A percentile compares a stretch with the other conserved stretches of the same genome.
These are phyloP conservation scores for Drosophila pectinifera DNA, from an alignment of 1,140 invertebrate species.

Conservation along the genomic window DNA sequence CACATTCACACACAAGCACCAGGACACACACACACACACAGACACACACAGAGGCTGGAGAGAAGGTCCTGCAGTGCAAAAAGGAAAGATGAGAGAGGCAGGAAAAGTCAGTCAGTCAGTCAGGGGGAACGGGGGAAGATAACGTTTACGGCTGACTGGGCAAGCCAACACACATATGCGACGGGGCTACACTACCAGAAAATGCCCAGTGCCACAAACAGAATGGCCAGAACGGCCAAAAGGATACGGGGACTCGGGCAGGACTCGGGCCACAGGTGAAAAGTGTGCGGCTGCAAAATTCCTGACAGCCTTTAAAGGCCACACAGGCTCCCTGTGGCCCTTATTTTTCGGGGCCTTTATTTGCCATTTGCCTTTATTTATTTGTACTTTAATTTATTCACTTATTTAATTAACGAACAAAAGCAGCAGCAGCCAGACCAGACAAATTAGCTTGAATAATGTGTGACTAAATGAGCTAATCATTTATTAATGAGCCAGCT, in stretches of 20 bases:
- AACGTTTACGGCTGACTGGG: conserved; percentile 77
- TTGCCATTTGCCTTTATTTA: not conserved
- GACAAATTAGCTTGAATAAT: conserved; percentile 12
- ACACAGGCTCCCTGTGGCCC: too few species aligned
- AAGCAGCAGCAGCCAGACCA: too few species aligned
- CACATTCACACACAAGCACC: not conserved
- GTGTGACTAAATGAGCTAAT: conserved; percentile 21
- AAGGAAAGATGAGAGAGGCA: conserved; percentile 3
- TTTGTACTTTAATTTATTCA: conserved; percentile 5
- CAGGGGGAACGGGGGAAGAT: conserved; percentile 18
- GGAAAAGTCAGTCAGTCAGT: conserved; percentile 34
- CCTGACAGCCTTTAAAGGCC: conserved; percentile 6
- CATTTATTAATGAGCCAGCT: conserved; percentile 8
- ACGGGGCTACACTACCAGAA: conserved; percentile 32
- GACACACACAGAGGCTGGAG: not conserved
- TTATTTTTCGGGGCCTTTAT: not conserved
- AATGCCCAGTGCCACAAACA: conserved; percentile 2
- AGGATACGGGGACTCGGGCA: not conserved
- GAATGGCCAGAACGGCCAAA: too few species aligned
- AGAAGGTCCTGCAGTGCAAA: conserved; percentile 11
- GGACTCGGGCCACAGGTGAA: not conserved
- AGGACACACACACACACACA: not conserved
- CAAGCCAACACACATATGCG: conserved; percentile 24
- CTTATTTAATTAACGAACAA: conserved; percentile 8
- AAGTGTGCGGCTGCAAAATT: not conserved